Evolutionary conservation across 92 coral and sea anemone genomes (phyloP), one percentile per base, ranked within the genome.

Genomic region (Heliopora coerulea): DNA sequence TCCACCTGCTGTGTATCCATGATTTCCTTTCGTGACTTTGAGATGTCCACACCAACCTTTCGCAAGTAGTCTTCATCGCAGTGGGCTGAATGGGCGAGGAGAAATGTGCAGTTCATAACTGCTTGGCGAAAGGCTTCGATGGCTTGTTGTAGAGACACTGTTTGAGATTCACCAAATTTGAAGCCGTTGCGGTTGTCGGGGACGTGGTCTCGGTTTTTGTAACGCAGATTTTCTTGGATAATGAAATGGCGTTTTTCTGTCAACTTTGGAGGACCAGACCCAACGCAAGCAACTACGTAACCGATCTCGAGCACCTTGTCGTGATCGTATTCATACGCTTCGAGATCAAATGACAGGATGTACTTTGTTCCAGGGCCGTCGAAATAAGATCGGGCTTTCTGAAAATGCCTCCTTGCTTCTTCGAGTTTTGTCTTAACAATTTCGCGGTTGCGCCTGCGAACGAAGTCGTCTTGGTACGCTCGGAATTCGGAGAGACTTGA

Each of bases 1-100:
- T 88, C 91, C 26, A 88, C 59, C 26, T 54, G 46, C 75, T 87
- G 91, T 18, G 91, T 87, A 46, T 87, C 91, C 49, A 84, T 76
- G 34, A 76, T 70, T 17, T n/a, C 78, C 73, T 84, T 87, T 57
- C 56, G 78, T 6, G 17, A 17, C 26, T 17, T n/a, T 17, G 58
- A 50, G 20, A 50, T 17, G 26, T 50, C 58, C 58, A 50, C 58
- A 5, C 58, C 58, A 23, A 50, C 17, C 15, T 48, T 79, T 35
- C 44, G 66, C 49, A 87, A 69, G 59, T 66, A 75, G 58, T 63
- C 67, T 19, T 48, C 70, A 42, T 84, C 91, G 39, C 75, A 63
- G 50, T 30, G 58, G 8, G 84, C 87, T 0, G 89, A 70, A 41
- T 88, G 91, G 24, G 79, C 79, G 40, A 88, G 89, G 63, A 85